A percentile compares a stretch with the other conserved stretches of the same genome.
Conservation (phyloP, 2,888 invertebrate species). For the Acanthosoma haemorrhoidale region DNA sequence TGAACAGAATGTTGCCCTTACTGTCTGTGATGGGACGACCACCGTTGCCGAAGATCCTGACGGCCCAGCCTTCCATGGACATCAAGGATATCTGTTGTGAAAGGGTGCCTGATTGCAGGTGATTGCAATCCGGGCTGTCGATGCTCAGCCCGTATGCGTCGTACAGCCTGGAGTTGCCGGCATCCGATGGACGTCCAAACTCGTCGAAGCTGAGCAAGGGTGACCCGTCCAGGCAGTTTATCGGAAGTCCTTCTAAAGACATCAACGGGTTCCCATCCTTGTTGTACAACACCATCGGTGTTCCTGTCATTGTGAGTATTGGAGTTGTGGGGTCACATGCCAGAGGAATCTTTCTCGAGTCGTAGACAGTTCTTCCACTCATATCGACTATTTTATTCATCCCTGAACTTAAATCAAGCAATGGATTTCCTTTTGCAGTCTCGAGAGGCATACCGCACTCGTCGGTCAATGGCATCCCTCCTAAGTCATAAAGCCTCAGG, state of each 20-base stretch:
- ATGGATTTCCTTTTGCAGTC: constrained; percentile 18
- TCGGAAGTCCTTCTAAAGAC: neutral
- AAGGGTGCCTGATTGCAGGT: neutral
- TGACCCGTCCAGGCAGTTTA: neutral
- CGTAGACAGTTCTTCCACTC: constrained; percentile 24
- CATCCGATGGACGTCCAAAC: constrained; percentile 28
- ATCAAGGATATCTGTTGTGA: neutral
- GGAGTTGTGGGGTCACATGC: constrained; percentile 27
- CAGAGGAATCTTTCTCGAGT: constrained; percentile 28
- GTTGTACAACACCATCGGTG: constrained; percentile 11
- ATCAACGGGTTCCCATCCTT: constrained; percentile 19
- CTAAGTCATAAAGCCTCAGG: constrained; percentile 25
- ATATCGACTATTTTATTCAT: constrained; percentile 27
- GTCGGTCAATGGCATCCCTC: constrained; percentile 33
- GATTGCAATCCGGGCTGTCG: neutral
- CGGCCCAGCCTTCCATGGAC: constrained; percentile 3
- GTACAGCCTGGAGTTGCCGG: constrained; percentile 19
- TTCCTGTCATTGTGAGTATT: constrained; percentile 15
- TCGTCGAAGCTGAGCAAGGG: constrained; percentile 26
- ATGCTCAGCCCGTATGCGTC: constrained; percentile 14
- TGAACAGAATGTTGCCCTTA: constrained; percentile 17
- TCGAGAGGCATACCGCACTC: constrained; percentile 28
- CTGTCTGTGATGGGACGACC: constrained; percentile 19
- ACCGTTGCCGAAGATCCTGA: neutral
- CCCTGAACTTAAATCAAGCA: constrained; percentile 26